Evolutionary conservation across 2,888 invertebrate genomes (phyloP), one percentile per base, ranked within the genome.

Genomic region (Drosophila setosimentum): DNA sequence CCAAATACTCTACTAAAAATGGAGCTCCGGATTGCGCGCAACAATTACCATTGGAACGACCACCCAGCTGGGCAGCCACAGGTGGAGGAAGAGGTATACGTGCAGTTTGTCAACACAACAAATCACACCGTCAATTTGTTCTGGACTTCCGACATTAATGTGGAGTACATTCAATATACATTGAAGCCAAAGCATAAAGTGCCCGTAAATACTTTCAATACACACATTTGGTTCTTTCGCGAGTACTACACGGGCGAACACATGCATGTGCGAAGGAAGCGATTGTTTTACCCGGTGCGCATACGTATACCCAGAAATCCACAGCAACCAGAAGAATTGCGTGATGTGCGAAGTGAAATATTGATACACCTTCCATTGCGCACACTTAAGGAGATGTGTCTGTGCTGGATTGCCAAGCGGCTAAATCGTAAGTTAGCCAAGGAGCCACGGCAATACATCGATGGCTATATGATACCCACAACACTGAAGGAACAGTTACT

Each of bases 211-310:
- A 96, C 98, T 0, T 98, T 94, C 91, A 95, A 95, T 18, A 95
- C 96, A 0, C 98, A 98, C 93, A 97, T 97, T 0, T 98, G 98
- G 97, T 95, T 97, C 73, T 97, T 97, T 89, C 94, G 95, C 1
- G 97, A 97, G 91, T 93, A 94, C 0, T 92, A 94, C 0, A 96
- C 96, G 0, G 95, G 95, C 57, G 97, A 97, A 84, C 94, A 94
- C 45, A 93, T 95, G 92, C 89, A 91, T 37, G 94, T 96, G 0
- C 94, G 72, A 93, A 95, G 84, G 92, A 94, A 78, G 77, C 92
- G 61, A 0, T 91, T 94, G 57, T 94, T 94, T 91, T 91, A 94
- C 80, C 94, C 94, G 0, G 89, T 87, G 68, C 85, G 92, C 21
- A 91, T 90, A 57, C 84, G 87, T n/a, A 82, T 92, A 13, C 87